Conservation (phyloP, 2,113 vertebrate species). For the Pomatorhinus ruficollis region DNA sequence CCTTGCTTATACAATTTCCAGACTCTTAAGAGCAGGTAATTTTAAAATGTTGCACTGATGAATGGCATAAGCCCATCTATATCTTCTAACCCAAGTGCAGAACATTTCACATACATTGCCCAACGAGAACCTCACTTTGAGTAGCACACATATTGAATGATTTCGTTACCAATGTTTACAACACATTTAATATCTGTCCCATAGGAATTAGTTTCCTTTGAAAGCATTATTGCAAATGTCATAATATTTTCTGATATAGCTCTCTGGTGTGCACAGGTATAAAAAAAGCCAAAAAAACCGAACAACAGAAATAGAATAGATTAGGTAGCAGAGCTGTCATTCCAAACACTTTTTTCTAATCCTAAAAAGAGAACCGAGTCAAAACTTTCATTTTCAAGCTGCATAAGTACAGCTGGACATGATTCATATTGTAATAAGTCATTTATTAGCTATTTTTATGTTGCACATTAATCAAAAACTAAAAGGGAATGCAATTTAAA, state of each 20-base stretch:
- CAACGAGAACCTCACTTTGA: not conserved
- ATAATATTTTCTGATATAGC: constrained; percentile 47
- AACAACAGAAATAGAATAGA: not conserved
- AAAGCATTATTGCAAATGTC: constrained; percentile 63
- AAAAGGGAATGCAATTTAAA: not conserved
- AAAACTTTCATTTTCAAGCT: constrained; percentile 6
- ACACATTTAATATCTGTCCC: constrained; percentile 33
- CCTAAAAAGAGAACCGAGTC: constrained; percentile 15
- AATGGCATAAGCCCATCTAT: constrained; percentile 53
- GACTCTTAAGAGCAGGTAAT: constrained; percentile 51
- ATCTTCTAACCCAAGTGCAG: constrained; percentile 56
- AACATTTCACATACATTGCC: not conserved
- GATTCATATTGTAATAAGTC: constrained; percentile 9
- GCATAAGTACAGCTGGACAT: not conserved
- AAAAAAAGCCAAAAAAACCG: not conserved
- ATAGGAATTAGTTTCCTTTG: constrained; percentile 42
- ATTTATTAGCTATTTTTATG: not conserved
- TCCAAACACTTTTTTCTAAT: not conserved
- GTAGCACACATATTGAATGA: not conserved
- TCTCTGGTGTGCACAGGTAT: constrained; percentile 7
- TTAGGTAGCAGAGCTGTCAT: constrained; percentile 20
- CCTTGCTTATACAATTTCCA: constrained; percentile 63
- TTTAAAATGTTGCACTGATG: constrained; percentile 62
- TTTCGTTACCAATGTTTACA: constrained; percentile 58
- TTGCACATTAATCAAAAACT: not conserved